A percentile compares a stretch with the other conserved stretches of the same genome.
Evolutionary conservation across 2,113 vertebrate species (phyloP).

Genomic region (Egretta garzetta): DNA sequence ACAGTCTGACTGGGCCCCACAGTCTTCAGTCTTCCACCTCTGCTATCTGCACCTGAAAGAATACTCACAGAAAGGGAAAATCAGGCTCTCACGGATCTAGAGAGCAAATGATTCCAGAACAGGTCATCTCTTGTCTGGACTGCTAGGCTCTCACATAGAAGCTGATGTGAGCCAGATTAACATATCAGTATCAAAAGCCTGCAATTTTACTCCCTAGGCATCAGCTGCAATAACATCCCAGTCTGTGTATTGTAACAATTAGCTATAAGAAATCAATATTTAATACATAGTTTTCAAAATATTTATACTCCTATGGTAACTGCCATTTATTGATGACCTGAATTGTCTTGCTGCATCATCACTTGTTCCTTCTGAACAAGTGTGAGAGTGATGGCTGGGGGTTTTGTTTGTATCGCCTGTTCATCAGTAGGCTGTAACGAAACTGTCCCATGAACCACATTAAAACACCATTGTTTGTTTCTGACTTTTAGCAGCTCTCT

Average conservation of each 20-base stretch:
- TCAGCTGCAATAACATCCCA: background rate
- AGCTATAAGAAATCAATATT: background rate
- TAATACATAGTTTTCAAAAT: background rate
- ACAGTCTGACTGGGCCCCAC: background rate
- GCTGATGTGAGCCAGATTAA: background rate
- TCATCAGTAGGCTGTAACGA: background rate
- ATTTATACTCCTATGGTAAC: background rate
- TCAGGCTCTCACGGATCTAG: background rate
- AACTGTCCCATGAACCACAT: background rate
- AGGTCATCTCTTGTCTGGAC: background rate
- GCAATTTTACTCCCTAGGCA: background rate
- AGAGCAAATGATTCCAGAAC: background rate
- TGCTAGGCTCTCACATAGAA: background rate
- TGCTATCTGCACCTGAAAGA: background rate
- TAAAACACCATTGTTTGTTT: background rate
- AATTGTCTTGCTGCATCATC: background rate
- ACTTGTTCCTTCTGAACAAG: background rate
- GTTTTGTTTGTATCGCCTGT: background rate
- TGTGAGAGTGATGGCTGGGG: background rate
- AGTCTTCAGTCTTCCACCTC: background rate
- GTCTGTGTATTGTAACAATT: background rate
- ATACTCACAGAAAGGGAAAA: background rate
- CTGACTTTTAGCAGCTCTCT: background rate
- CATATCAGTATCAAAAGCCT: background rate
- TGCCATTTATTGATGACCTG: background rate